phyloP scores from a whole-genome alignment of 1,140 invertebrate genomes.

The Formica exsecta region DNA sequence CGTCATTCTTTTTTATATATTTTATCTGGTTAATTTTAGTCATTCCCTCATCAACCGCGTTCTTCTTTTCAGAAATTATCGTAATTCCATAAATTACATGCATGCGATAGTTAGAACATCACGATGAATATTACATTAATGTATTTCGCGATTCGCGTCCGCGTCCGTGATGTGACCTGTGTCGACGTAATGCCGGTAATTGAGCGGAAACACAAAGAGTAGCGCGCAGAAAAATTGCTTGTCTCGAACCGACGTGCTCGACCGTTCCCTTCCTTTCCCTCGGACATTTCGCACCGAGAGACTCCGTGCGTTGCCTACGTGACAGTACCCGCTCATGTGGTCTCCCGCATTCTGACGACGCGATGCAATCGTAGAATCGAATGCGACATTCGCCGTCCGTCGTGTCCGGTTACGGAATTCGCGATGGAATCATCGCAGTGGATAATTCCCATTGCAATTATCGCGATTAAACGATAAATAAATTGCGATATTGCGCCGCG shows the following conservation, averaged over 20 bases:
- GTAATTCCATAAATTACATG: neutral
- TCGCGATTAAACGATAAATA: slow-evolving; percentile 5
- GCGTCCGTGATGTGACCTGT: neutral
- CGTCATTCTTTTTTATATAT: neutral
- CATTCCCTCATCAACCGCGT: neutral
- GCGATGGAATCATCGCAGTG: slow-evolving; percentile 3
- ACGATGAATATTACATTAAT: neutral
- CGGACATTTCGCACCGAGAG: slow-evolving; percentile 31
- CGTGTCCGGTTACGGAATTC: slow-evolving; percentile 16
- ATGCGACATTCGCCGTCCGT: neutral
- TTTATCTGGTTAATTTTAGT: neutral
- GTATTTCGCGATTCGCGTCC: neutral
- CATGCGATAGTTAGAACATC: neutral
- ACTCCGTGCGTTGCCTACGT: slow-evolving; percentile 41
- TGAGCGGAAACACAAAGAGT: slow-evolving; percentile 65
- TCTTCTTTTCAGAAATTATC: neutral
- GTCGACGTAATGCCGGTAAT: slow-evolving; percentile 61
- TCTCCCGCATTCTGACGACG: slow-evolving; percentile 11
- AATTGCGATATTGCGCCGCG: slow-evolving; percentile 26
- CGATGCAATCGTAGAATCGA: neutral
- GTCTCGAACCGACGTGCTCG: slow-evolving; percentile 18
- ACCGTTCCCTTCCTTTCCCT: neutral
- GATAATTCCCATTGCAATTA: slow-evolving; percentile 26
- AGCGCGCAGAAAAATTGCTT: slow-evolving; percentile 59
- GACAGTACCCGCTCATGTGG: neutral